Evolutionary conservation across 2,888 invertebrate genomes (phyloP).

Genomic region (Bombylius discolor): DNA sequence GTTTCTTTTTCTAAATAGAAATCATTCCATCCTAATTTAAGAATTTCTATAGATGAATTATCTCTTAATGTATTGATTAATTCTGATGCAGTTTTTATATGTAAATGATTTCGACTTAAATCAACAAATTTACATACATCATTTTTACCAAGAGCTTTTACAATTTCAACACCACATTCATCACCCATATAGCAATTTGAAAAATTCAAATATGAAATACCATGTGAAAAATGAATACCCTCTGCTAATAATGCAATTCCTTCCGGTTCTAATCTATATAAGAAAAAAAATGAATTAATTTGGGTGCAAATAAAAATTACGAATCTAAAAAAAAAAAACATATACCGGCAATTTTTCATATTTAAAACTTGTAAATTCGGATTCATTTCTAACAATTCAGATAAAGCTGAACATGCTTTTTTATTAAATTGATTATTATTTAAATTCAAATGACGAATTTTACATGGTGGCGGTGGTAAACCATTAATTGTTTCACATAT

Average conservation of each 20-base stretch:
- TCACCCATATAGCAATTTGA: constrained; percentile 10
- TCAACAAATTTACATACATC: constrained; percentile 4
- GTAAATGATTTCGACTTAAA: constrained; percentile 10
- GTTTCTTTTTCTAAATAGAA: constrained; percentile 7
- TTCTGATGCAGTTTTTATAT: neutral
- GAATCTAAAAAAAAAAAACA: neutral
- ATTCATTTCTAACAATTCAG: constrained; percentile 5
- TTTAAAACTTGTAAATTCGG: constrained; percentile 6
- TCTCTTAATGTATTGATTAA: neutral
- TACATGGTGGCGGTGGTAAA: neutral
- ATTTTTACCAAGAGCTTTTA: constrained; percentile 5
- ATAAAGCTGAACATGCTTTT: constrained; percentile 5
- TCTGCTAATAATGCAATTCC: constrained; percentile 8
- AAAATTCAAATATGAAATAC: constrained; percentile 9
- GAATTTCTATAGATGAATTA: constrained; percentile 2
- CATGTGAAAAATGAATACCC: constrained; percentile 7
- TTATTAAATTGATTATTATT: constrained; percentile 3
- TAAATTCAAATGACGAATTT: constrained; percentile 6
- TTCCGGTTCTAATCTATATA: constrained; percentile 5
- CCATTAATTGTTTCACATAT: constrained; percentile 3
- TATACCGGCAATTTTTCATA: constrained; percentile 6
- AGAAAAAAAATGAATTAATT: neutral
- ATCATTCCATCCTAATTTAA: constrained; percentile 13
- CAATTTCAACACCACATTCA: constrained; percentile 9
- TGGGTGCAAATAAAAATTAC: no score